Evolutionary conservation across 2,113 vertebrate genomes (phyloP).

Genomic region (Cygnus atratus): DNA sequence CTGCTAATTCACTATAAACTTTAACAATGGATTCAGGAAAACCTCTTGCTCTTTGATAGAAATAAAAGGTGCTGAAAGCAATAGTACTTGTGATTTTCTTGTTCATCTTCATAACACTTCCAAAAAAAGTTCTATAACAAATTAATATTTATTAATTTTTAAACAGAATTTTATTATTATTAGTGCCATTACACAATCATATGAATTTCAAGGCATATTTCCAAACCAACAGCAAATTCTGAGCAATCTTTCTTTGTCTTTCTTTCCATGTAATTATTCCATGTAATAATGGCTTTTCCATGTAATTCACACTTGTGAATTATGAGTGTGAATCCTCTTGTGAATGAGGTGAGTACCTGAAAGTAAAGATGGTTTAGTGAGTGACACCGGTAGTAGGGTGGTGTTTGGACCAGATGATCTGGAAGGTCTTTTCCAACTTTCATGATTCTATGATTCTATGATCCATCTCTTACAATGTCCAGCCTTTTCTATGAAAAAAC

Average conservation of each 20-base stretch:
- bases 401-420: too few species aligned
- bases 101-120: not conserved
- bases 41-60: not conserved
- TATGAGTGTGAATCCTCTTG: not conserved
- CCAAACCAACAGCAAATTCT: not conserved
- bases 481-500: not conserved
- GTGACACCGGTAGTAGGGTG: too few species aligned
- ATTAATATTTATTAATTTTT: not conserved
- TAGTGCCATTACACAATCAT: not conserved
- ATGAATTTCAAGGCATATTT: not conserved
- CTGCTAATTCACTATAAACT: not conserved
- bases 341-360: not conserved
- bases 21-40: not conserved
- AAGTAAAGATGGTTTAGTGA: not conserved
- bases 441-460: too few species aligned
- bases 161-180: rapidly evolving
- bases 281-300: too few species aligned
- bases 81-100: not conserved
- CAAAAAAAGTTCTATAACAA: not conserved
- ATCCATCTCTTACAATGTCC: not conserved
- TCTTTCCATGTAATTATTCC: not conserved
- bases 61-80: not conserved
- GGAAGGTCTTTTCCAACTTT: too few species aligned
- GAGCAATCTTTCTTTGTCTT: not conserved
- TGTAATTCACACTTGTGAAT: not conserved